phyloP scores from a whole-genome alignment of 2,797 vertebrate genomes.

The Arremon aurantiirostris region DNA sequence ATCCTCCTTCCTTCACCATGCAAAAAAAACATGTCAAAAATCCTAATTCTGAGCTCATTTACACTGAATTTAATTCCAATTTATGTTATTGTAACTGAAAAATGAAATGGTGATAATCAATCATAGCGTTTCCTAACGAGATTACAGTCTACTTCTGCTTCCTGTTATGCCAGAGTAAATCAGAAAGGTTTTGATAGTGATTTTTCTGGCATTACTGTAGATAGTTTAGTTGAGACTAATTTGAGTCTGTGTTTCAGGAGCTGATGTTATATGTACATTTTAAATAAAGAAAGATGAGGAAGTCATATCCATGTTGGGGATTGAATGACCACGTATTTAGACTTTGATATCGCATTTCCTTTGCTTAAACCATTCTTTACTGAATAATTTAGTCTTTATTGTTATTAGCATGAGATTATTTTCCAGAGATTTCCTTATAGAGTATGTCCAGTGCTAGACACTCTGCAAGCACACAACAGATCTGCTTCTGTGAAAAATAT shows the following conservation, averaged over 20 bases:
- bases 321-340: not conserved
- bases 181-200: not conserved
- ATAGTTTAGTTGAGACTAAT: not conserved
- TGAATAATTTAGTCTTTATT: not conserved
- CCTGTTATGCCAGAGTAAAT: not conserved
- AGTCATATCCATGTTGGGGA: not conserved
- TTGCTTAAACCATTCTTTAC: not conserved
- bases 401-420: not conserved
- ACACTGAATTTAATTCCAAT: not conserved
- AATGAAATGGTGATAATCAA: not conserved
- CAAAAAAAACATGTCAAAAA: not conserved
- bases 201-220: not conserved
- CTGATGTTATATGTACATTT: not conserved
- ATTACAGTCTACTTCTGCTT: not conserved
- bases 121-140: not conserved
- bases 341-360: not conserved
- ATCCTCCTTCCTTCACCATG: not conserved
- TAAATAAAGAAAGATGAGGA: not conserved
- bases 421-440: not conserved
- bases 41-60: not conserved
- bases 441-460: not conserved
- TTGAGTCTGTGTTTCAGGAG: not conserved
- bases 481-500: not conserved
- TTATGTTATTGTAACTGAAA: not conserved
- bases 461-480: not conserved